A percentile compares a stretch with the other conserved stretches of the same genome.
phyloP scores from a whole-genome alignment of 1,140 invertebrate genomes.

The Orussus abietinus region DNA sequence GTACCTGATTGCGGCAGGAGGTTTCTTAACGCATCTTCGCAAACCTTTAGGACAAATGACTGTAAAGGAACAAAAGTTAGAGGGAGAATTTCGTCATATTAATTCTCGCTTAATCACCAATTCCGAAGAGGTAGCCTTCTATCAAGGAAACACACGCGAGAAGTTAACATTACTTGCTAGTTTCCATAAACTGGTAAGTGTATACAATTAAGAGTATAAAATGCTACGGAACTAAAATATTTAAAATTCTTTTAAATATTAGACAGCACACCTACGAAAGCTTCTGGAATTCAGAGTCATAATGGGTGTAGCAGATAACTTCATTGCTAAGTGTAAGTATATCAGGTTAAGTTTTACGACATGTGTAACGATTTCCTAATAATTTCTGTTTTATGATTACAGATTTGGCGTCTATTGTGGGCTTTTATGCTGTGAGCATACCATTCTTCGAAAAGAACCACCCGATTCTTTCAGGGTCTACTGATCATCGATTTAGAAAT shows the following conservation, averaged over 20 bases:
- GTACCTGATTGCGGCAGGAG: constrained; percentile 82
- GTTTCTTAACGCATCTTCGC: constrained; percentile 74
- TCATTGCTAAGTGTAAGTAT: constrained; percentile 90
- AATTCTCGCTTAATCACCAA: constrained; percentile 95
- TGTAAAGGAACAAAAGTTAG: constrained; percentile 90
- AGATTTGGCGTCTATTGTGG: constrained; percentile 92
- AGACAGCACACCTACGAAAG: constrained; percentile 76
- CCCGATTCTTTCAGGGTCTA: constrained; percentile 55
- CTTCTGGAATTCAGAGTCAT: constrained; percentile 88
- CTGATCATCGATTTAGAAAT: constrained; percentile 60
- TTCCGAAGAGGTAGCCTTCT: constrained; percentile 97
- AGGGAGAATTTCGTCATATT: constrained; percentile 96
- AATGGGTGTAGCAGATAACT: constrained; percentile 94
- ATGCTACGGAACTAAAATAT: too few species aligned
- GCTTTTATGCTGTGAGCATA: constrained; percentile 91
- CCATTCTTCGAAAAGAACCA: constrained; percentile 82
- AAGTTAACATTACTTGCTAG: constrained; percentile 82
- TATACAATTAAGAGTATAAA: too few species aligned
- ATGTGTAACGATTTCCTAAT: not conserved
- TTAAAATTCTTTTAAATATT: constrained; percentile 1
- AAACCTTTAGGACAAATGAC: constrained; percentile 86
- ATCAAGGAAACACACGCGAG: constrained; percentile 87
- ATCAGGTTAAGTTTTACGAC: not conserved
- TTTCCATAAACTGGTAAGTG: constrained; percentile 81
- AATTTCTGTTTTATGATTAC: constrained; percentile 36